phyloP scores from a whole-genome alignment of 2,797 vertebrate genomes.

The Austrolebias charrua region DNA sequence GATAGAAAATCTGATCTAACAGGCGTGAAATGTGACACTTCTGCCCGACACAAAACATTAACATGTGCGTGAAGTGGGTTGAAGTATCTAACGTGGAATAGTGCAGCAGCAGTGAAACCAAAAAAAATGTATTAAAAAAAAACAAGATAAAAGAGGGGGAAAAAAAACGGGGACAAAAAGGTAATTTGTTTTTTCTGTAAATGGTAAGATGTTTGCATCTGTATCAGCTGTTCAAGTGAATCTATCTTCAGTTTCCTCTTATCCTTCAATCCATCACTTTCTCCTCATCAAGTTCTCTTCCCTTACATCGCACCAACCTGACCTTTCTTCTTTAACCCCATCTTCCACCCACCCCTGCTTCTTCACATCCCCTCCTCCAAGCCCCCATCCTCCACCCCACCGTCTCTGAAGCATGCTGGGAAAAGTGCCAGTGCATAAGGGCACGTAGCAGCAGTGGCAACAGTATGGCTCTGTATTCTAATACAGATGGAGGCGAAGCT shows the following conservation, averaged over 20 bases:
- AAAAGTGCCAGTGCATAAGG: conserved; percentile 55
- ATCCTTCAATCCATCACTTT: background rate
- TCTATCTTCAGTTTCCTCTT: background rate
- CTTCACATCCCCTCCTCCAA: conserved; percentile 15
- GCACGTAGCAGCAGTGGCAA: conserved; percentile 32
- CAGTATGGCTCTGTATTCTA: conserved; percentile 22
- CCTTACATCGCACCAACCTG: background rate
- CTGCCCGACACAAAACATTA: too few relatives aligned
- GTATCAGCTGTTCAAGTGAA: background rate
- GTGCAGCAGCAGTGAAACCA: conserved; percentile 65
- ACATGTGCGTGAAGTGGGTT: too few relatives aligned
- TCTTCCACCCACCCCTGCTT: conserved; percentile 16
- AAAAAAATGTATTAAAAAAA: too few relatives aligned
- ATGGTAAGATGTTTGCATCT: background rate
- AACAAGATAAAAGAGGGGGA: conserved; percentile 29
- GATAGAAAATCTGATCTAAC: too few relatives aligned
- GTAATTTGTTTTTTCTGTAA: background rate
- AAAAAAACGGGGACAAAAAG: conserved; percentile 12
- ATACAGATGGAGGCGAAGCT: conserved; percentile 38
- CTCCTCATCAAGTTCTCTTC: background rate
- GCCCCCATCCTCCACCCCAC: conserved; percentile 3
- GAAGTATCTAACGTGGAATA: conserved; percentile 66
- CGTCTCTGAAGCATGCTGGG: conserved; percentile 60
- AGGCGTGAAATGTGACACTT: too few relatives aligned
- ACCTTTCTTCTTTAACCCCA: background rate